phyloP scores from a whole-genome alignment of 2,888 invertebrate species.

The Spisula solida region DNA sequence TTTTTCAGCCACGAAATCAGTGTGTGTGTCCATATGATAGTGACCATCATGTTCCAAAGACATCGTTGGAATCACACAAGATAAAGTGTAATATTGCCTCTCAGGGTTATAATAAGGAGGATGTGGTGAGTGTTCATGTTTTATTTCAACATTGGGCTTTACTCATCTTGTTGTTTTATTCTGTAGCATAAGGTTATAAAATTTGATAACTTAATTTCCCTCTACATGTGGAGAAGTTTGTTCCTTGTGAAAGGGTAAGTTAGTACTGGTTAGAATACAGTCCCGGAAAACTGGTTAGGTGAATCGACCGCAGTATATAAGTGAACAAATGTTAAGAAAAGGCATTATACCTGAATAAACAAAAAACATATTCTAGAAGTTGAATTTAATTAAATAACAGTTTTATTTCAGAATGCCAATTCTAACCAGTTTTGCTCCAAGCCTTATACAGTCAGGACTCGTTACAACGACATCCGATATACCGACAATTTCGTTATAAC shows the following conservation, averaged over 20 bases:
- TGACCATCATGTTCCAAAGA: conserved; percentile 74
- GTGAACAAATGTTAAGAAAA: not conserved
- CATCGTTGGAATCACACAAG: conserved; percentile 75
- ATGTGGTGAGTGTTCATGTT: conserved; percentile 58
- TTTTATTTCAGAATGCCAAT: too few relatives aligned
- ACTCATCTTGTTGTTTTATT: not conserved
- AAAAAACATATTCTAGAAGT: too few relatives aligned
- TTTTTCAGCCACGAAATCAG: conserved; percentile 66
- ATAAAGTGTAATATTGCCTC: conserved; percentile 71
- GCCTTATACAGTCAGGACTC: too few relatives aligned
- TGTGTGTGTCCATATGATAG: conserved; percentile 74
- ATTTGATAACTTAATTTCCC: too few relatives aligned
- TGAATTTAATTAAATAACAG: too few relatives aligned
- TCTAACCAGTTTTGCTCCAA: too few relatives aligned
- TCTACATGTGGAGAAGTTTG: not conserved
- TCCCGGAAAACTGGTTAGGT: not conserved
- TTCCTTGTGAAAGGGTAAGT: too few relatives aligned
- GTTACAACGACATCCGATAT: too few relatives aligned
- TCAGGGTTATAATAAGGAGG: conserved; percentile 77
- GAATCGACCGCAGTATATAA: not conserved
- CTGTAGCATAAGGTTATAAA: too few relatives aligned
- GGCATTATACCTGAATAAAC: not conserved
- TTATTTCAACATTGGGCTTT: not conserved
- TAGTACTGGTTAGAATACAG: too few relatives aligned
- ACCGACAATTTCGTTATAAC: too few relatives aligned